Percentiles rank a stretch among this genome's conserved stretches.
These are phyloP conservation scores for Lasioglossum albipes DNA, from an alignment of 1,140 invertebrate genomes.

Conservation along the genomic window DNA sequence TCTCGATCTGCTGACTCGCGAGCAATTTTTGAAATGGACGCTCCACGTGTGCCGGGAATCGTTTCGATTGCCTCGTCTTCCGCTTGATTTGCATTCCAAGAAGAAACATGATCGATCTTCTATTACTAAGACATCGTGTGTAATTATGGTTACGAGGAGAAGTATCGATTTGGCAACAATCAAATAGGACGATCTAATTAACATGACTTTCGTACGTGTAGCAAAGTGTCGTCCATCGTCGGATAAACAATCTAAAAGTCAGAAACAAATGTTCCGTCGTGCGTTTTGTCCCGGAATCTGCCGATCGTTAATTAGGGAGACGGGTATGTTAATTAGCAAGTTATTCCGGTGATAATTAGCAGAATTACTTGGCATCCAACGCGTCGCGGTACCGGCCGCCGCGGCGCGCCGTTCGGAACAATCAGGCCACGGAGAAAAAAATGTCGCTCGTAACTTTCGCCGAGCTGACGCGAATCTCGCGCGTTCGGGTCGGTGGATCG, in stretches of 20 bases:
- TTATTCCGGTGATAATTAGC: constrained; percentile 34
- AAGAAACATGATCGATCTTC: too few species aligned
- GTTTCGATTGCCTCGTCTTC: background rate
- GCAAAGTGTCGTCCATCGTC: background rate
- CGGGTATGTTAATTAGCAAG: constrained; percentile 32
- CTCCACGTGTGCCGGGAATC: background rate
- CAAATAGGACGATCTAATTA: background rate
- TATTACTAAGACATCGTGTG: too few species aligned
- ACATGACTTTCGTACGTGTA: background rate
- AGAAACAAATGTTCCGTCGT: background rate
- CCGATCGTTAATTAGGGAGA: constrained; percentile 27
- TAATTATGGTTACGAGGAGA: too few species aligned
- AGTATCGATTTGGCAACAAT: too few species aligned
- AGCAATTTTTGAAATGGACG: constrained; percentile 8
- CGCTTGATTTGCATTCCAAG: background rate
- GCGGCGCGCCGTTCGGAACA: constrained; percentile 4
- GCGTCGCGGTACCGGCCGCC: background rate
- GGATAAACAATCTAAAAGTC: background rate
- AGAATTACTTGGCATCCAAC: constrained; percentile 15
- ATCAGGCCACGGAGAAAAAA: constrained; percentile 18
- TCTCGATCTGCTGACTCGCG: background rate
- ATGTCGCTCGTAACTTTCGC: constrained; percentile 20
- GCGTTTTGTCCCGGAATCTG: background rate
- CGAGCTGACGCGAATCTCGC: too few species aligned
- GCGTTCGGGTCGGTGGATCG: too few species aligned